These are phyloP conservation scores for Homalodisca vitripennis DNA, from an alignment of 1,140 invertebrate genomes.

Conservation along the genomic window DNA sequence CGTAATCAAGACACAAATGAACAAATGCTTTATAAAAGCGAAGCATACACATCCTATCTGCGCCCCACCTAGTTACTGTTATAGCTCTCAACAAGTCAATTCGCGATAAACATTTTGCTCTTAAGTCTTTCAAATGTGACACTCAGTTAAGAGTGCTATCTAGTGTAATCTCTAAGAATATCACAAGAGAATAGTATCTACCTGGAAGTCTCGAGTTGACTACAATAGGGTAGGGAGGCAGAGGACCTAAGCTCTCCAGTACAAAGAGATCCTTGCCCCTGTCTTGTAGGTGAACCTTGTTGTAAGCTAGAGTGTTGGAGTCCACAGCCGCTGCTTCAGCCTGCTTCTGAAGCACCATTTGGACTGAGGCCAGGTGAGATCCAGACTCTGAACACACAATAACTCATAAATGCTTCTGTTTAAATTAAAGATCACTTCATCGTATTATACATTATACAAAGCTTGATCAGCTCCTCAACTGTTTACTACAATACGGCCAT, in stretches of 20 bases:
- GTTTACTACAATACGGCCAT: no score
- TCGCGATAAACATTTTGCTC: not conserved
- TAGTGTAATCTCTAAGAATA: not conserved
- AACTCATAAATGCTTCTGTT: no score
- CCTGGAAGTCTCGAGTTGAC: conserved; percentile 55
- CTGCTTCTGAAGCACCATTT: conserved; percentile 60
- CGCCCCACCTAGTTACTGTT: no score
- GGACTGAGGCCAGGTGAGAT: conserved; percentile 59
- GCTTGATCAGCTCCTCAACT: no score
- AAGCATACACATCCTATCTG: no score
- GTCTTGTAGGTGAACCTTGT: conserved; percentile 57
- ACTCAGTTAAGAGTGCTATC: no score
- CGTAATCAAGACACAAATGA: no score
- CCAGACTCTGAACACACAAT: conserved; percentile 52
- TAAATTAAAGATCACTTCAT: no score
- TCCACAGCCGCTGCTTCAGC: conserved; percentile 62
- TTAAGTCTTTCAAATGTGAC: not conserved
- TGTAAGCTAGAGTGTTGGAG: conserved; percentile 56
- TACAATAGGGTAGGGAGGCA: conserved; percentile 60
- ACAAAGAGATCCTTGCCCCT: conserved; percentile 55
- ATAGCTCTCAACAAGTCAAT: not conserved
- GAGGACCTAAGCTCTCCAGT: conserved; percentile 58
- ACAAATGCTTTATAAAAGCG: no score
- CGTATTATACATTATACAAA: no score
- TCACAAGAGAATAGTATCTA: no score